phyloP scores from a whole-genome alignment of 2,797 vertebrate species.

The Borostomias antarcticus region DNA sequence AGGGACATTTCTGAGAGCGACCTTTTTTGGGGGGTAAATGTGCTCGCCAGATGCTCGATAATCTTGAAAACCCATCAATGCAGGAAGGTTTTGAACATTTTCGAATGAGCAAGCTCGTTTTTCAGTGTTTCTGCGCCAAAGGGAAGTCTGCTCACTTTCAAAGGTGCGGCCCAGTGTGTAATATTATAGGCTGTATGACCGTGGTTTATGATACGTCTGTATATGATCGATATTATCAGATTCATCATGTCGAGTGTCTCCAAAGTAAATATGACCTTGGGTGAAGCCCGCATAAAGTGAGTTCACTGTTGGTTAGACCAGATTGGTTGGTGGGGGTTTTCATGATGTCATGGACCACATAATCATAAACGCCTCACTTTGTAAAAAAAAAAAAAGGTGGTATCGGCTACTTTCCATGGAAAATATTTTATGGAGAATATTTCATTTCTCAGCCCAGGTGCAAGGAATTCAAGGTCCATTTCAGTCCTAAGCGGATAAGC shows the following conservation, averaged over 20 bases:
- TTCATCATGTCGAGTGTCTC: not conserved
- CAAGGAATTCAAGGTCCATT: not conserved
- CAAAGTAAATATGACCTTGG: not conserved
- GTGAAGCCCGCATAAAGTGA: not conserved
- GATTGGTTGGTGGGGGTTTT: not conserved
- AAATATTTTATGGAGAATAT: not conserved
- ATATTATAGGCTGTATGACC: no score
- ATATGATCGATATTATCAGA: no score
- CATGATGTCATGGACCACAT: not conserved
- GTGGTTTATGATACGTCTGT: no score
- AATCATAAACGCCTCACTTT: not conserved
- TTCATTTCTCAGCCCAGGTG: conserved; percentile 4
- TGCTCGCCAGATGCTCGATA: conserved; percentile 68
- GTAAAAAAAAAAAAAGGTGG: not conserved
- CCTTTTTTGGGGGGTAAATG: conserved; percentile 47
- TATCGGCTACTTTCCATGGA: not conserved
- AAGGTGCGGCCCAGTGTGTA: no score
- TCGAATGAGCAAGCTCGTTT: conserved; percentile 16
- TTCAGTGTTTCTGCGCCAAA: conserved; percentile 5
- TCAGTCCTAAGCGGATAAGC: conserved; percentile 22
- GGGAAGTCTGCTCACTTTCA: conserved; percentile 3
- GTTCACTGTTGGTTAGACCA: not conserved
- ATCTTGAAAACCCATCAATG: conserved; percentile 44
- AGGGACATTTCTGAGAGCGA: conserved; percentile 50
- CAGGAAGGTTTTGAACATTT: conserved; percentile 31